A percentile compares a stretch with the other conserved stretches of the same genome.
These are phyloP conservation scores for Anagrus nilaparvatae DNA, from an alignment of 1,140 invertebrate species.

Conservation along the genomic window DNA sequence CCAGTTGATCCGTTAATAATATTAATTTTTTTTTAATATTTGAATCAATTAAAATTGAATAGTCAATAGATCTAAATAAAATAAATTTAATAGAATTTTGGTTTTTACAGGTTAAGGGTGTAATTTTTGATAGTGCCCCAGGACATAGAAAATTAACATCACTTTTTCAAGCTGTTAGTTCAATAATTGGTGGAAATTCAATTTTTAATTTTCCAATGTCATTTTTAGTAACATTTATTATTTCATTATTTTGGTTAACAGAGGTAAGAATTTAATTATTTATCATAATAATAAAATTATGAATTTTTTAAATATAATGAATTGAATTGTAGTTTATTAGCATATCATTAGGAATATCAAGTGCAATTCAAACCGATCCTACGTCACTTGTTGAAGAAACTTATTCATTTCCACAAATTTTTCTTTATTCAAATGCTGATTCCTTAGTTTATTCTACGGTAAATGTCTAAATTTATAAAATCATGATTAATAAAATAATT, in stretches of 20 bases:
- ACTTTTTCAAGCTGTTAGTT: conserved; percentile 49
- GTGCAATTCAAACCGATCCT: conserved; percentile 26
- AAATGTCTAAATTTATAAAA: conserved; percentile 19
- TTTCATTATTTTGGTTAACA: conserved; percentile 50
- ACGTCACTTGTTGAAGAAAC: conserved; percentile 37
- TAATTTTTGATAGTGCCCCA: conserved; percentile 67
- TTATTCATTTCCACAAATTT: conserved; percentile 56
- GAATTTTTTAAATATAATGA: background rate
- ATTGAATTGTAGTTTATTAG: conserved; percentile 20
- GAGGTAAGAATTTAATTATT: conserved; percentile 34
- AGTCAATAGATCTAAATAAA: no score
- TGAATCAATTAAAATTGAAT: no score
- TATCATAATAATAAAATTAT: background rate
- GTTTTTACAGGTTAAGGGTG: conserved; percentile 50
- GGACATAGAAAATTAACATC: conserved; percentile 49
- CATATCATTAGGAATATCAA: conserved; percentile 22
- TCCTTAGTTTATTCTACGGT: conserved; percentile 47
- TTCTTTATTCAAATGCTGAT: conserved; percentile 64
- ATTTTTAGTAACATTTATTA: conserved; percentile 45
- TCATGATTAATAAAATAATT: conserved; percentile 5
- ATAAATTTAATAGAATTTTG: background rate
- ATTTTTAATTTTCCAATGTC: conserved; percentile 46
- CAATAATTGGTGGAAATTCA: conserved; percentile 46
- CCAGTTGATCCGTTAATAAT: no score
- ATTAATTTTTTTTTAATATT: no score